phyloP scores from a whole-genome alignment of 1,140 invertebrate species.

The Sesamia nonagrioides region DNA sequence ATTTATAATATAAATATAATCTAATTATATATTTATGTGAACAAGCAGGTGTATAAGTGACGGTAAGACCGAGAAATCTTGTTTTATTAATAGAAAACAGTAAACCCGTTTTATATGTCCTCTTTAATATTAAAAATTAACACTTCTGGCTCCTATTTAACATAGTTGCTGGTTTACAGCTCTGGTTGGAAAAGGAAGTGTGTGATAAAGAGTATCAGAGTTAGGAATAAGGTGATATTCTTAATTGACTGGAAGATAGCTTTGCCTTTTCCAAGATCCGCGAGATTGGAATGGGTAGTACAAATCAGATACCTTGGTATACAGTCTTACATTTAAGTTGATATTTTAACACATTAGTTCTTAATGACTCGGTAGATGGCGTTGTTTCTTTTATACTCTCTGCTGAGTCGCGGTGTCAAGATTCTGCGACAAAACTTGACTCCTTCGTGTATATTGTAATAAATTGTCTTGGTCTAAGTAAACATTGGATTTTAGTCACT shows the following conservation, averaged over 20 bases:
- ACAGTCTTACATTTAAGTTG: too few species aligned
- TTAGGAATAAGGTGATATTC: conserved; percentile 7
- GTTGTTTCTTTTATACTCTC: too few species aligned
- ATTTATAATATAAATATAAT: conserved; percentile 29
- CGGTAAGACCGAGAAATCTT: conserved; percentile 32
- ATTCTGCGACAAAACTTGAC: too few species aligned
- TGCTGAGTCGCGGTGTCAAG: too few species aligned
- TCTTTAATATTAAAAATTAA: conserved; percentile 50
- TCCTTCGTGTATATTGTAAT: too few species aligned
- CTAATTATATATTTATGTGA: conserved; percentile 11
- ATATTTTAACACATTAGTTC: too few species aligned
- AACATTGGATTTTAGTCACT: too few species aligned
- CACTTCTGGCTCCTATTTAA: conserved; percentile 9
- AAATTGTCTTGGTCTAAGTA: too few species aligned
- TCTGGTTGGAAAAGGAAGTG: conserved; percentile 9
- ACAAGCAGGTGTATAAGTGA: neutral
- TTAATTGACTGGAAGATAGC: neutral
- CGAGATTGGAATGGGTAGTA: neutral
- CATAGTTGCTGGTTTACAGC: conserved; percentile 37
- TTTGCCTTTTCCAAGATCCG: neutral
- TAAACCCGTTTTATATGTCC: conserved; percentile 45
- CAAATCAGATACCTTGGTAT: neutral
- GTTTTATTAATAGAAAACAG: conserved; percentile 47
- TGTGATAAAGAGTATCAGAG: neutral
- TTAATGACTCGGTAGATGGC: too few species aligned